Evolutionary conservation across 2,113 vertebrate genomes (phyloP).

Genomic region (Cavia aperea): DNA sequence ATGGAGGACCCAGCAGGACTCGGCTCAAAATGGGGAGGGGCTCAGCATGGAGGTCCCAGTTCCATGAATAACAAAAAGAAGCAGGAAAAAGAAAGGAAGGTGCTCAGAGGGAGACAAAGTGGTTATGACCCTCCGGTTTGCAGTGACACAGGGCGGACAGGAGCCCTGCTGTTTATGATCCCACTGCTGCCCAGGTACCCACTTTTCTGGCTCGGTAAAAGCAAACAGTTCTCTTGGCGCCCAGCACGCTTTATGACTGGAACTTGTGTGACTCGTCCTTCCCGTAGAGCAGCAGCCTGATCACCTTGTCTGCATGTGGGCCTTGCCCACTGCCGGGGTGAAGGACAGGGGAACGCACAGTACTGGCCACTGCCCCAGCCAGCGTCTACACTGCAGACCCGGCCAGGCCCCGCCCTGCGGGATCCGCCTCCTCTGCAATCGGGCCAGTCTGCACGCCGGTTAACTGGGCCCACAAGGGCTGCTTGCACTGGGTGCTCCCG

Average conservation of each 20-base stretch:
- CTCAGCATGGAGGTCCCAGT: neutral
- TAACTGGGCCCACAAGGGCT: too few species aligned
- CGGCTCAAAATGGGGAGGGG: neutral
- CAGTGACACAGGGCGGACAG: neutral
- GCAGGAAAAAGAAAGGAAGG: neutral
- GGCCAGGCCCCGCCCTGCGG: too few species aligned
- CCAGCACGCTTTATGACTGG: neutral
- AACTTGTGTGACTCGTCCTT: neutral
- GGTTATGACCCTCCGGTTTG: too few species aligned
- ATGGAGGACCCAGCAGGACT: neutral
- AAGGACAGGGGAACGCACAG: fast-evolving
- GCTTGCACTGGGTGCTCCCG: neutral
- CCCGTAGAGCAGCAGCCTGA: neutral
- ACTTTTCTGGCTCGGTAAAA: neutral
- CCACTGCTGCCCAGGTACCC: too few species aligned
- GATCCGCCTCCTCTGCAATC: too few species aligned
- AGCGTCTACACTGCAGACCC: neutral
- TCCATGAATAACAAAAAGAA: neutral
- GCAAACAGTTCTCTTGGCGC: neutral
- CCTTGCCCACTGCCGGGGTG: fast-evolving
- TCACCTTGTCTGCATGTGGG: too few species aligned
- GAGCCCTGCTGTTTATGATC: too few species aligned
- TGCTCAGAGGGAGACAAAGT: neutral
- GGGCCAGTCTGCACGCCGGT: too few species aligned
- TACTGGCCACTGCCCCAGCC: neutral